Conservation (phyloP, 35 echinoderm and acorn worm species). For the Strongylocentrotus purpuratus region DNA sequence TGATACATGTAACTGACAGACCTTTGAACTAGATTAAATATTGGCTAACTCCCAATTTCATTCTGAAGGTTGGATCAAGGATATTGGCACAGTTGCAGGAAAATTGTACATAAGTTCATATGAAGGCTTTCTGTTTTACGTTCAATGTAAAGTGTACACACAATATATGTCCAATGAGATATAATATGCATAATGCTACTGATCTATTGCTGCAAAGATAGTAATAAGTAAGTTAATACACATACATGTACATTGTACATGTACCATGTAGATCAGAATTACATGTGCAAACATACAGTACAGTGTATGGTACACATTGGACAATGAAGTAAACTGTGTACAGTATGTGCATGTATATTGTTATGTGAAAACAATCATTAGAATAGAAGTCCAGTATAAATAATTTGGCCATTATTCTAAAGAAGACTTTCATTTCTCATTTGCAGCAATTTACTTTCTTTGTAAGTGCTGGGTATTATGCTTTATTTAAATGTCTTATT, state of each 20-base stretch:
- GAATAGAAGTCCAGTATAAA: neutral
- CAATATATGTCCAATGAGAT: too few species aligned
- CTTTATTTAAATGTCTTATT: neutral
- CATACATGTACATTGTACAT: neutral
- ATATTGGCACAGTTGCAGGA: neutral
- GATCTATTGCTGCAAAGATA: neutral
- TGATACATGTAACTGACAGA: too few species aligned
- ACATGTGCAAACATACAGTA: neutral
- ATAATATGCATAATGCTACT: neutral
- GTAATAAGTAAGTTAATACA: neutral
- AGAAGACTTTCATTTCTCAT: neutral
- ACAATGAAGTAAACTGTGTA: neutral
- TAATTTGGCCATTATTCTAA: neutral
- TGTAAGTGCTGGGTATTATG: neutral
- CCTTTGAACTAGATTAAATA: neutral
- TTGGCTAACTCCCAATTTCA: neutral
- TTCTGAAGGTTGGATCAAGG: neutral
- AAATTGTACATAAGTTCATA: neutral
- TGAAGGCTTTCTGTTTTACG: neutral
- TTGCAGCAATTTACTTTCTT: neutral
- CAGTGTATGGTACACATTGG: neutral
- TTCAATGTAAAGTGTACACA: neutral
- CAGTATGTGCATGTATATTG: neutral
- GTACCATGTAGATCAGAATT: too few species aligned
- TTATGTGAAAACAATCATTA: neutral